These are phyloP conservation scores for Agrotis exclamationis DNA, from an alignment of 2,888 invertebrate species.

Conservation along the genomic window DNA sequence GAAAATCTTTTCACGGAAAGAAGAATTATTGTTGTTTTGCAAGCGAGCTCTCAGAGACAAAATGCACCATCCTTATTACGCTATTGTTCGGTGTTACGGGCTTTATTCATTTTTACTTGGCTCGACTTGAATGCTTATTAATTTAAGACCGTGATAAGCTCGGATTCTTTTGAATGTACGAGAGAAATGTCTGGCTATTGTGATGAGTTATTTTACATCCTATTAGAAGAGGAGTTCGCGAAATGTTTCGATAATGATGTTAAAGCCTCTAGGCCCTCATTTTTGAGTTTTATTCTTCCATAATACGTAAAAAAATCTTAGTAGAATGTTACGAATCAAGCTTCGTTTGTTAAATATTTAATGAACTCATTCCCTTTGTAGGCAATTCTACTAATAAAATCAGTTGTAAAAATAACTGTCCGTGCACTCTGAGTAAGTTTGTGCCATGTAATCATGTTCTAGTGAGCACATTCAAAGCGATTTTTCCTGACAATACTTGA, in stretches of 20 bases:
- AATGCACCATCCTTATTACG: conserved; percentile 91
- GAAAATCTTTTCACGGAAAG: conserved; percentile 91
- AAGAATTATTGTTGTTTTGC: conserved; percentile 92
- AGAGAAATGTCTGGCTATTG: conserved; percentile 89
- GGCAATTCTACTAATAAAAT: conserved; percentile 23
- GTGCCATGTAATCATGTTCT: conserved; percentile 18
- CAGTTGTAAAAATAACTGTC: conserved; percentile 33
- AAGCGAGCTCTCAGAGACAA: conserved; percentile 90
- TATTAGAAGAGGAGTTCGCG: conserved; percentile 74
- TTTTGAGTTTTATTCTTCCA: conserved; percentile 25
- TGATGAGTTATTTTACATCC: conserved; percentile 88
- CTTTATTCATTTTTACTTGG: conserved; percentile 91
- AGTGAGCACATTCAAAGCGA: neutral
- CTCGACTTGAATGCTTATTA: conserved; percentile 91
- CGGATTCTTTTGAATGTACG: conserved; percentile 89
- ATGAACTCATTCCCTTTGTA: conserved; percentile 13
- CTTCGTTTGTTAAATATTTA: neutral
- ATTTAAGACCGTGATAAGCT: conserved; percentile 91
- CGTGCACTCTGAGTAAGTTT: conserved; percentile 16
- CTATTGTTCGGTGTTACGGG: conserved; percentile 90
- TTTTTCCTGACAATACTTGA: conserved; percentile 13
- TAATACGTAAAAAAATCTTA: neutral
- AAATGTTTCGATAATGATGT: conserved; percentile 69
- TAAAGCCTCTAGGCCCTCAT: conserved; percentile 37
- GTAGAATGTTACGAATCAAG: neutral